A percentile compares a stretch with the other conserved stretches of the same genome.
Conservation (phyloP, 2,113 vertebrate species). For the Colaptes auratus region DNA sequence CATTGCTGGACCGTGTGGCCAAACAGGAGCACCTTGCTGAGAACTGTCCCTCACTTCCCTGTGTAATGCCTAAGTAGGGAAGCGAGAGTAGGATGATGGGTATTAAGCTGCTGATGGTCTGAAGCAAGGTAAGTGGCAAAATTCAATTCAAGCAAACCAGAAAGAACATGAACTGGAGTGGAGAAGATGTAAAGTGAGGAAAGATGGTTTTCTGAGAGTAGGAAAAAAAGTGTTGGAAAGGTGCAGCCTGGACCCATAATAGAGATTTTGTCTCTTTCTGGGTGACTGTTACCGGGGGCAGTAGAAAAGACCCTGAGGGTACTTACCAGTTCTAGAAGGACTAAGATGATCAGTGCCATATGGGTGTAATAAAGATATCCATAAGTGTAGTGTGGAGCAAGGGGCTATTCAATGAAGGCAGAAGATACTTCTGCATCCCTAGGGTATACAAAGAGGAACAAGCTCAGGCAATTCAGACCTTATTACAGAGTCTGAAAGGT, state of each 20-base stretch:
- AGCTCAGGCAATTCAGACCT: neutral
- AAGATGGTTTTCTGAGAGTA: neutral
- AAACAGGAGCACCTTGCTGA: neutral
- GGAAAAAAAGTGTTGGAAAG: neutral
- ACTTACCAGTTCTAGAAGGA: neutral
- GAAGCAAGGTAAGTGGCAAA: neutral
- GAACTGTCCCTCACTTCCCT: neutral
- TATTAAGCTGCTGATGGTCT: neutral
- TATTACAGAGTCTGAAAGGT: neutral
- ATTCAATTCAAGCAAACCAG: neutral
- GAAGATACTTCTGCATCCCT: neutral
- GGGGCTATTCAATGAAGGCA: neutral
- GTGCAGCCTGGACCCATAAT: neutral
- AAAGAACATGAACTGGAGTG: neutral
- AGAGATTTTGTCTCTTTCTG: neutral
- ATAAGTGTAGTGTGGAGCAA: neutral
- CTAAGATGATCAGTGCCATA: neutral
- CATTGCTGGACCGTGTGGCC: rapidly evolving
- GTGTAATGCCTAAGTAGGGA: neutral
- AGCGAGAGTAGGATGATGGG: neutral
- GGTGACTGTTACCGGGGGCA: neutral
- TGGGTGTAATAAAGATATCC: neutral
- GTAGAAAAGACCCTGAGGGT: neutral
- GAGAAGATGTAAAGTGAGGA: neutral
- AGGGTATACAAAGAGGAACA: neutral